A percentile compares a stretch with the other conserved stretches of the same genome.
These are phyloP conservation scores for Littorina saxatilis DNA, from an alignment of 1,140 invertebrate species.

Conservation along the genomic window DNA sequence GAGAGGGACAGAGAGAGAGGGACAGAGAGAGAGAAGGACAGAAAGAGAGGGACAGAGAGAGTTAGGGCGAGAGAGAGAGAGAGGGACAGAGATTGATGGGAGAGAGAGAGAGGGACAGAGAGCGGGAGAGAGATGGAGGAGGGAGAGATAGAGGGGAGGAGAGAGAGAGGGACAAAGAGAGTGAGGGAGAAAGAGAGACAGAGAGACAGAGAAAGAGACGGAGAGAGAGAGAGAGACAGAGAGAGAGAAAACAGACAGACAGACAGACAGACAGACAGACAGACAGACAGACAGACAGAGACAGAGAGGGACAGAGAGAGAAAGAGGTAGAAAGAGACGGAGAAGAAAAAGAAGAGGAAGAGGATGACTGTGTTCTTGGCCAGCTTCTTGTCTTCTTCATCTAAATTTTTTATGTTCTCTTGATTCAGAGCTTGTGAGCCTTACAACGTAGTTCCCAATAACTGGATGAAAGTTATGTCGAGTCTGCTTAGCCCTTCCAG, in stretches of 20 bases:
- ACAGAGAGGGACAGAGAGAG: too few relatives aligned
- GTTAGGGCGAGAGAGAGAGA: background rate
- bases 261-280: too few relatives aligned
- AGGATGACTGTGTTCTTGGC: too few relatives aligned
- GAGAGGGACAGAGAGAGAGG: background rate
- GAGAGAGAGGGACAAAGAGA: background rate
- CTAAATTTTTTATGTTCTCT: too few relatives aligned
- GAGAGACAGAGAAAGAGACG: background rate
- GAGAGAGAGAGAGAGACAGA: background rate
- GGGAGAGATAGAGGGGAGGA: background rate
- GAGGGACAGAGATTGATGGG: background rate
- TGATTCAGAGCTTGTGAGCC: too few relatives aligned
- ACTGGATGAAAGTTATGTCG: too few relatives aligned
- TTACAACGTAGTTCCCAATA: too few relatives aligned
- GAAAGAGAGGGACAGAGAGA: background rate
- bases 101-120: background rate
- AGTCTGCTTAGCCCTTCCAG: too few relatives aligned
- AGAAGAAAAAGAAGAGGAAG: too few relatives aligned
- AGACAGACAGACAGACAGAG: too few relatives aligned
- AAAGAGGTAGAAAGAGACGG: too few relatives aligned
- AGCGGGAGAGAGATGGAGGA: background rate
- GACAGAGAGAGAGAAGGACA: background rate
- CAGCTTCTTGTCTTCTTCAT: too few relatives aligned
- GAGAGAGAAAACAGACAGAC: background rate
- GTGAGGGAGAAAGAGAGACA: background rate